A percentile compares a stretch with the other conserved stretches of the same genome.
phyloP scores from a whole-genome alignment of 2,888 invertebrate genomes.

The Philereme transversata region DNA sequence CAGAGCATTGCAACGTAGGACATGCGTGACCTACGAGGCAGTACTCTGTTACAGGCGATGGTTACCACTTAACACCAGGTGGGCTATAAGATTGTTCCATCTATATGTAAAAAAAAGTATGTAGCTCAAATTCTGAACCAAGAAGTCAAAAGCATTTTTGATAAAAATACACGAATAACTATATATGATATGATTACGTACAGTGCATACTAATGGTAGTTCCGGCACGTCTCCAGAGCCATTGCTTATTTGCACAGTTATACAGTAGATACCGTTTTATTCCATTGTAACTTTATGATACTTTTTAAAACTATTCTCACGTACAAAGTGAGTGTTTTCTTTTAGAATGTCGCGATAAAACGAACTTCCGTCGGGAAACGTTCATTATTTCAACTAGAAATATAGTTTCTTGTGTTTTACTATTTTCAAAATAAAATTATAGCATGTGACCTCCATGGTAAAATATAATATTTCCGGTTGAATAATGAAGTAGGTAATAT shows the following conservation, averaged over 20 bases:
- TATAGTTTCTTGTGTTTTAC: not conserved
- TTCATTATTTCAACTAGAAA: slow-evolving; percentile 15
- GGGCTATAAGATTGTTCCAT: too few relatives aligned
- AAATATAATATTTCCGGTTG: not conserved
- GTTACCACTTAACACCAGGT: too few relatives aligned
- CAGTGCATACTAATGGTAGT: slow-evolving; percentile 1
- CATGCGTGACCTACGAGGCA: too few relatives aligned
- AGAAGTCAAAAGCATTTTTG: too few relatives aligned
- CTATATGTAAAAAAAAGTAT: too few relatives aligned
- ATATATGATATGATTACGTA: too few relatives aligned
- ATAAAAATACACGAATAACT: too few relatives aligned
- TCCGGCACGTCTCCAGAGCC: slow-evolving; percentile 15
- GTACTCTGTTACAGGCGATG: too few relatives aligned
- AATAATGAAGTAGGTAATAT: too few relatives aligned
- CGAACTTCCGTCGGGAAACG: slow-evolving; percentile 17
- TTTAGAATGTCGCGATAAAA: slow-evolving; percentile 18
- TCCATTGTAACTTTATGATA: slow-evolving; percentile 25
- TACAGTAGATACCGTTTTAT: slow-evolving; percentile 19
- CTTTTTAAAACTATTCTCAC: slow-evolving; percentile 30
- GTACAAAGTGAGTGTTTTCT: slow-evolving; percentile 25
- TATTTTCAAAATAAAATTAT: not conserved
- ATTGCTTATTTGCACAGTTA: slow-evolving; percentile 16
- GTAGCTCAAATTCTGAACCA: too few relatives aligned
- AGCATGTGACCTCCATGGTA: not conserved
- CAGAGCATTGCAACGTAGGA: too few relatives aligned